Evolutionary conservation across 1,140 invertebrate species (phyloP), one percentile per base, ranked within the genome.

Genomic region (Solenopsis fugax): DNA sequence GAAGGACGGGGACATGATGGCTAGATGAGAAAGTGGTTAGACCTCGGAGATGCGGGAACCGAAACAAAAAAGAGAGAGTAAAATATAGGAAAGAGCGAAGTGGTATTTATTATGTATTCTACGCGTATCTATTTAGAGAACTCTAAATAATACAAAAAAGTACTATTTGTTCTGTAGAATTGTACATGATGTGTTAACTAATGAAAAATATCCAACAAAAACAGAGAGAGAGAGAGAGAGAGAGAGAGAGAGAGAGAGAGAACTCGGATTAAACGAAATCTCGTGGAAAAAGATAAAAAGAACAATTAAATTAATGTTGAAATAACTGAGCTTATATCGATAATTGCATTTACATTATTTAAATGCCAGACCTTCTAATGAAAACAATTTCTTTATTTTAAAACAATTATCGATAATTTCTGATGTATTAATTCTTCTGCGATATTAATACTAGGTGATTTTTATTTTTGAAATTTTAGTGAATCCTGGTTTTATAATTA

Each of bases 1-100:
- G 41, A 64, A 65, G 60, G 45, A 18, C 60, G n/a, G 41, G 45
- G 21, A 65, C 6, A 34, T 16, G 76, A 12, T 18, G 65, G 75
- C 2, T 50, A 48, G 58, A 78, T 65, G 76, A 65, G 76, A 78
- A 78, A 78, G 76, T 65, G 45, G 58, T 48, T 77, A 48, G 76
- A 65, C 12, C 24, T 48, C 60, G 60, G 12, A 48, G 45, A 18
- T 64, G 37, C 75, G 21, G 12, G 58, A 64, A 12, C 21, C 52
- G 37, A 50, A 18, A 73, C 16, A 37, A 58, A 58, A 56, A 58
- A 50, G 73, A 76, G 73, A 76, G 37, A 60, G n/a, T 76, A 24
- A 7, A 34, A 54, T 45, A 18, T 34, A 73, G 29, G n/a, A 48
- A 50, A 75, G 41, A 84, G n/a, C 21, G 29, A 48, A 45, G 16